A percentile compares a stretch with the other conserved stretches of the same genome.
Evolutionary conservation across 2,113 vertebrate genomes (phyloP).

Genomic region (Micronycteris hirsuta): DNA sequence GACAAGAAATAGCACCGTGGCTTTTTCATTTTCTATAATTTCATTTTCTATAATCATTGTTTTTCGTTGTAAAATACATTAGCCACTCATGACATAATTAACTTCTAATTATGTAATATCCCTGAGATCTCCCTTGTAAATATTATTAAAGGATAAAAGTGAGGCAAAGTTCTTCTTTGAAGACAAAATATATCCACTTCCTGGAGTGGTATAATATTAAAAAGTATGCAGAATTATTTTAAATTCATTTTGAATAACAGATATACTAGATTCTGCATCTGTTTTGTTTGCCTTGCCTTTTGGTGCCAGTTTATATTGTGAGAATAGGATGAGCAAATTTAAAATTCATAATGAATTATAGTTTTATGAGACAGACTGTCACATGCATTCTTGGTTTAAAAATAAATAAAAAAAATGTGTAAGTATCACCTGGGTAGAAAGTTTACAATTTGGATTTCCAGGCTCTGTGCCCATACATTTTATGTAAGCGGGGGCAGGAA

Average conservation of each 20-base stretch:
- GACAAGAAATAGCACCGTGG: neutral
- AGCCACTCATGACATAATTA: neutral
- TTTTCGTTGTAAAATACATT: neutral
- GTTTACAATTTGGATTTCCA: neutral
- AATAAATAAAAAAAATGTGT: neutral
- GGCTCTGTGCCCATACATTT: neutral
- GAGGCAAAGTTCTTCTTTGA: neutral
- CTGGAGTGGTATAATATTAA: neutral
- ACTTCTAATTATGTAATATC: neutral
- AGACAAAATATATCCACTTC: neutral
- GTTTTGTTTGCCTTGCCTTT: neutral
- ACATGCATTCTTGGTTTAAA: neutral
- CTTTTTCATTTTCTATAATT: neutral
- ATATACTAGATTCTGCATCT: neutral
- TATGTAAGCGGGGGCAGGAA: neutral
- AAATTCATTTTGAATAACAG: neutral
- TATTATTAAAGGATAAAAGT: conserved; percentile 5
- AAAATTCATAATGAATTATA: neutral
- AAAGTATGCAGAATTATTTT: neutral
- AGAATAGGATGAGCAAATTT: neutral
- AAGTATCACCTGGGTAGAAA: neutral
- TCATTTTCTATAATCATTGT: neutral
- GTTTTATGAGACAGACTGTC: neutral
- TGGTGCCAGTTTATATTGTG: neutral
- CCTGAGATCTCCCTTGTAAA: neutral